A percentile compares a stretch with the other conserved stretches of the same genome.
phyloP scores from a whole-genome alignment of 2,888 invertebrate genomes.

The Tenodera sinensis region DNA sequence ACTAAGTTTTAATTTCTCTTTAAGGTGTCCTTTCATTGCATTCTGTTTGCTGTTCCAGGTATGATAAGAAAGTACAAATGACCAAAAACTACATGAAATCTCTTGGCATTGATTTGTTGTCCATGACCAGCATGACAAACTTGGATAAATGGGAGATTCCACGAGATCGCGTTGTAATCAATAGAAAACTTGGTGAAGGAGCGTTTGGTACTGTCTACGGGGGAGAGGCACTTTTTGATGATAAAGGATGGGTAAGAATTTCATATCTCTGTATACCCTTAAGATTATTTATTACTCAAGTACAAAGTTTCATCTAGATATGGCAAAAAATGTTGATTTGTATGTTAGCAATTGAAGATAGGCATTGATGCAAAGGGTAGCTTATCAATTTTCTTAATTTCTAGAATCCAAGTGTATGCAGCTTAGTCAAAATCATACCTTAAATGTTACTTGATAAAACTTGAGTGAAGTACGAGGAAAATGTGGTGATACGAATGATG shows the following conservation, averaged over 20 bases:
- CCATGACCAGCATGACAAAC: constrained; percentile 46
- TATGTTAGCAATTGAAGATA: too few relatives aligned
- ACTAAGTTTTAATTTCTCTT: too few relatives aligned
- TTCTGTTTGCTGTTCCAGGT: constrained; percentile 44
- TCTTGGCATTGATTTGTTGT: constrained; percentile 60
- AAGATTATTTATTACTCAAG: too few relatives aligned
- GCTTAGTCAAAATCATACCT: too few relatives aligned
- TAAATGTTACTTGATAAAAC: too few relatives aligned
- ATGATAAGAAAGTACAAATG: constrained; percentile 61
- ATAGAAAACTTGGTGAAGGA: constrained; percentile 81
- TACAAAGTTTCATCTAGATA: too few relatives aligned
- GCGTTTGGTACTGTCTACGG: constrained; percentile 92
- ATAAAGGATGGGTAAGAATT: constrained; percentile 61
- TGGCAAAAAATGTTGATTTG: too few relatives aligned
- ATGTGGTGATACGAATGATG: too few relatives aligned
- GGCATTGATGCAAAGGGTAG: too few relatives aligned
- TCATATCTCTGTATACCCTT: neutral
- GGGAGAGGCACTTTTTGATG: constrained; percentile 74
- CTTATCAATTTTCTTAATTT: too few relatives aligned
- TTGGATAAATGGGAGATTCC: constrained; percentile 87
- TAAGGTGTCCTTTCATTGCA: neutral
- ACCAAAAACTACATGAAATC: constrained; percentile 68
- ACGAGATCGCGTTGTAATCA: constrained; percentile 78
- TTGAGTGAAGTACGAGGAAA: too few relatives aligned
- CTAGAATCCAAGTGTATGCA: too few relatives aligned